phyloP scores from a whole-genome alignment of 1,140 invertebrate genomes.

The Lasioglossum albipes region DNA sequence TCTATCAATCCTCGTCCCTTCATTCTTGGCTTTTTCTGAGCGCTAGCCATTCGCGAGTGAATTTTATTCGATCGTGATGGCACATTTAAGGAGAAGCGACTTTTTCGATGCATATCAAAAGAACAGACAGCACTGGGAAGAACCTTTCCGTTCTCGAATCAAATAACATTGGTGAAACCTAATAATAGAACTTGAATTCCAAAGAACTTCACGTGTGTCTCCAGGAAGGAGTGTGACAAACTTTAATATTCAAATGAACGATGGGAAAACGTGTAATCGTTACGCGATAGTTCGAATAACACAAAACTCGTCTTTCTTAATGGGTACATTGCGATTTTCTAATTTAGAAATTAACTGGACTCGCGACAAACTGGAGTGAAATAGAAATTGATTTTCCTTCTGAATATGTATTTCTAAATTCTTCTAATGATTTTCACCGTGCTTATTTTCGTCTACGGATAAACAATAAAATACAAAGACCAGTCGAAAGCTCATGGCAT shows the following conservation, averaged over 20 bases:
- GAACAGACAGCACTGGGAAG: slow-evolving; percentile 23
- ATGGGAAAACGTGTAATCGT: not conserved
- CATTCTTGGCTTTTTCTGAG: slow-evolving; percentile 23
- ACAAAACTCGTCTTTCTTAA: not conserved
- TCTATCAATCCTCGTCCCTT: slow-evolving; percentile 23
- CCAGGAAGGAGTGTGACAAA: not conserved
- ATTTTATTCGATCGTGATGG: slow-evolving; percentile 22
- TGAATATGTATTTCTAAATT: no score
- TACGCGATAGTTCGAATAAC: not conserved
- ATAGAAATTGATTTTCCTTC: no score
- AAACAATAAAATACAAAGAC: no score
- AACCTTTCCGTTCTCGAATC: slow-evolving; percentile 34
- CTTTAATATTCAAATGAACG: not conserved
- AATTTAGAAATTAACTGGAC: not conserved
- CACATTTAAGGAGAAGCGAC: slow-evolving; percentile 33
- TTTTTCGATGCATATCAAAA: slow-evolving; percentile 45
- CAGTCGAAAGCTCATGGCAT: not conserved
- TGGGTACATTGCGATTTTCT: not conserved
- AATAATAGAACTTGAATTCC: slow-evolving; percentile 43
- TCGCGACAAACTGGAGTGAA: no score
- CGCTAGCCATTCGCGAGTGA: slow-evolving; percentile 3
- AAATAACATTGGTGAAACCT: slow-evolving; percentile 35
- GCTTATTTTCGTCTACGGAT: no score
- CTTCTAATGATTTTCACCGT: no score
- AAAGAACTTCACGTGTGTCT: slow-evolving; percentile 27